phyloP scores from a whole-genome alignment of 2,888 invertebrate species.

The Cordilura impudica region DNA sequence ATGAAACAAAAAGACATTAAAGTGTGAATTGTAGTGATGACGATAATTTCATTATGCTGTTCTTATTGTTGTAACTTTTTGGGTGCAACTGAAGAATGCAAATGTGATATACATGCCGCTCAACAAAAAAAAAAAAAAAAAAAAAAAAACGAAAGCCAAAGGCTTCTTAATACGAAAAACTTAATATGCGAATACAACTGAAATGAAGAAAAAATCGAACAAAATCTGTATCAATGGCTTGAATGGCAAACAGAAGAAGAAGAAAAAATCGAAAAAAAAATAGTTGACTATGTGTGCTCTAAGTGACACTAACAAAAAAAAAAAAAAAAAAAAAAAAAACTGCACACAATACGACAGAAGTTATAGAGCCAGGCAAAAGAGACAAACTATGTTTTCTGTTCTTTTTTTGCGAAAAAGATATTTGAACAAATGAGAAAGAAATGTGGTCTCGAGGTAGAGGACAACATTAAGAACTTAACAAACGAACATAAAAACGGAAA shows the following conservation, averaged over 20 bases:
- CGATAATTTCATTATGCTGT: constrained; percentile 46
- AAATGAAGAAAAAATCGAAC: not conserved
- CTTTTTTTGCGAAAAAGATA: constrained; percentile 14
- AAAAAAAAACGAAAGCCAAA: constrained; percentile 20
- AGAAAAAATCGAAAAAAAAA: too few relatives aligned
- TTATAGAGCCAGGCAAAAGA: not conserved
- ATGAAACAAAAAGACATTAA: constrained; percentile 50
- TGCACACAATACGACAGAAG: constrained; percentile 27
- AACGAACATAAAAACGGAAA: constrained; percentile 34
- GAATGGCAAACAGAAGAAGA: not conserved
- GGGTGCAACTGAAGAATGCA: constrained; percentile 57
- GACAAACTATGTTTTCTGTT: not conserved
- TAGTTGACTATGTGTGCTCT: constrained; percentile 15
- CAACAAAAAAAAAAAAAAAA: constrained; percentile 3
- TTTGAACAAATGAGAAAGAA: constrained; percentile 34
- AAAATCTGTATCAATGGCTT: constrained; percentile 34
- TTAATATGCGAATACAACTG: constrained; percentile 39
- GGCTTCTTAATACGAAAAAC: constrained; percentile 45
- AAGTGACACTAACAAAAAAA: constrained; percentile 36
- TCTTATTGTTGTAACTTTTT: constrained; percentile 22
- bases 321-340: too few relatives aligned
- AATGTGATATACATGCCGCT: constrained; percentile 53
- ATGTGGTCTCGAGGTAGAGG: constrained; percentile 35
- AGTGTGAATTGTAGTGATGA: constrained; percentile 57
- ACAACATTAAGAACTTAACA: constrained; percentile 40